These are phyloP conservation scores for Parauchenoglanis ngamensis DNA, from an alignment of 2,797 vertebrate species.

Conservation along the genomic window DNA sequence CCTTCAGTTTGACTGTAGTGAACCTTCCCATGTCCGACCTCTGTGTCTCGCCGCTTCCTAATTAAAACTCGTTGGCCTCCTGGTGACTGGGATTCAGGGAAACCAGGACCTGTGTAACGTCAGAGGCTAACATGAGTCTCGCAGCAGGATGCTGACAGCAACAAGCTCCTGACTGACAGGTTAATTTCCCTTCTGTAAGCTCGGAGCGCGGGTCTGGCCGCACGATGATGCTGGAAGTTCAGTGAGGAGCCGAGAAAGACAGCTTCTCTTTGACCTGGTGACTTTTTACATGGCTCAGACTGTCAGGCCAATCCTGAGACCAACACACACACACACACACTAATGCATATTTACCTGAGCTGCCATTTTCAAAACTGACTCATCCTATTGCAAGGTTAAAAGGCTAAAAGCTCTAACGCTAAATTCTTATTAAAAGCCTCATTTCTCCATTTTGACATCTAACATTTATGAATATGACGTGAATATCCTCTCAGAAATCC, in stretches of 20 bases:
- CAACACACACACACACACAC: neutral
- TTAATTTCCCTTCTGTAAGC: constrained; percentile 16
- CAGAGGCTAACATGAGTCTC: neutral
- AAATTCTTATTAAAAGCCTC: constrained; percentile 7
- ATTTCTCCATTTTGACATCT: neutral
- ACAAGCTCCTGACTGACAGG: constrained; percentile 30
- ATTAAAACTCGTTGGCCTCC: constrained; percentile 30
- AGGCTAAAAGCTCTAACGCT: neutral
- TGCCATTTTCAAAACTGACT: neutral
- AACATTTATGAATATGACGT: neutral
- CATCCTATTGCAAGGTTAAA: constrained; percentile 6
- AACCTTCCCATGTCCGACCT: neutral
- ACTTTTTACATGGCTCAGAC: constrained; percentile 7
- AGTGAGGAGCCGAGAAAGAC: neutral
- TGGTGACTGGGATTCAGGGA: neutral
- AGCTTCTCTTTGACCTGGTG: constrained; percentile 25
- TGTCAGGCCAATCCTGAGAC: neutral
- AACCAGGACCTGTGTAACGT: constrained; percentile 5
- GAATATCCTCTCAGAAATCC: neutral
- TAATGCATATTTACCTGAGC: neutral
- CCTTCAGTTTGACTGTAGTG: neutral
- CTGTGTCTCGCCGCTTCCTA: constrained; percentile 9
- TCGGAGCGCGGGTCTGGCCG: neutral
- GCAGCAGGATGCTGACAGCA: neutral
- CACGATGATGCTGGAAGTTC: neutral